Evolutionary conservation across 2,888 invertebrate species (phyloP), one percentile per base, ranked within the genome.

Genomic region (Sphaerophoria rueppellii): DNA sequence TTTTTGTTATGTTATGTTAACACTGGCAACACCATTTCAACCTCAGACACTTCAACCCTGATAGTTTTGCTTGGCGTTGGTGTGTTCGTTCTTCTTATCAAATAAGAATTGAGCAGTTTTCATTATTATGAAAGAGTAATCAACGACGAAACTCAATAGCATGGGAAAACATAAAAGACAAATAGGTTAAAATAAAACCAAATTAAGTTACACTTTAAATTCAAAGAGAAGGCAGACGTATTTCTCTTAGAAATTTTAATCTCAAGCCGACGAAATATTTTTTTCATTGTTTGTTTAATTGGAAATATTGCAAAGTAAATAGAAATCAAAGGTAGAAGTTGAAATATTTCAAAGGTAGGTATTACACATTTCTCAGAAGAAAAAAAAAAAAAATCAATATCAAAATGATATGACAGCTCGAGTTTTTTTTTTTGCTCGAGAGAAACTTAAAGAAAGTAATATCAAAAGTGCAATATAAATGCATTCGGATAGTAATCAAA

Each of bases 61-160:
- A 52, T 24, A 24, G 24, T 24, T 24, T 24, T 24, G 1, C 1
- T 24, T 24, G 24, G 24, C 24, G 24, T 24, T 24, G 24, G 24
- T 24, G 1, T 11, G 12, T 24, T 4, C 16, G 11, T 50, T 50
- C 14, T 54, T 32, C 24, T 54, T n/a, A 54, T 24, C 24, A 24
- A 24, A 24, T 24, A 24, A 24, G 2, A 54, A 24, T 32, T 69
- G 69, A 76, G 75, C 54, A 69, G 6, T 54, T 69, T 46, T 6
- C 34, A 52, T 52, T 69, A 55, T 37, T 34, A 24, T 24, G 1
- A 16, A 43, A 69, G 67, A 52, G 43, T 7, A 58, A 40, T 50
- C n/a, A 35, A 69, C 14, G 12, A 32, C 37, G 50, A 37, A 71
- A 58, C 55, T 57, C 57, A 57, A 57, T 16, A 14, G 9, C 24